Conservation (phyloP, 2,797 vertebrate species). For the Thripadectes ignobilis region DNA sequence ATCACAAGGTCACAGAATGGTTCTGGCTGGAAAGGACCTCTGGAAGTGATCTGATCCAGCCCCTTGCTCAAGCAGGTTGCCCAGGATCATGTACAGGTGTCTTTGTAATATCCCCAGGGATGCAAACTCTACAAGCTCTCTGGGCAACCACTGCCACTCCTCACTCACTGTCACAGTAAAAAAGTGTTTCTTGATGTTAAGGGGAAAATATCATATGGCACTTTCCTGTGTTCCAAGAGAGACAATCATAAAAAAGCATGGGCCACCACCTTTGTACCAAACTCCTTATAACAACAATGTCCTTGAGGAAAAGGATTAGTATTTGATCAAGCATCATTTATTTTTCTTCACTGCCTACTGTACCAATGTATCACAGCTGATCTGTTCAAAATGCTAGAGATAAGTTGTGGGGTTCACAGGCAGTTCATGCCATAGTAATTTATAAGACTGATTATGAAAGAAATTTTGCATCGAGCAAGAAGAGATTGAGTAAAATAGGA, state of each 20-base stretch:
- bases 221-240: neutral
- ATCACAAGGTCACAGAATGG: neutral
- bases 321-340: neutral
- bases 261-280: neutral
- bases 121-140: neutral
- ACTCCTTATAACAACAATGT: neutral
- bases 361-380: neutral
- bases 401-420: neutral
- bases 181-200: neutral
- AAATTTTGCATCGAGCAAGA: neutral
- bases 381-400: neutral
- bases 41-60: neutral
- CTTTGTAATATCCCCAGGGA: neutral
- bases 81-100: neutral
- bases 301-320: neutral
- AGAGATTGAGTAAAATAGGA: neutral
- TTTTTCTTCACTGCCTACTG: neutral
- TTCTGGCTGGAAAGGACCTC: neutral
- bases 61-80: neutral
- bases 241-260: neutral
- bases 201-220: neutral
- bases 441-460: slow-evolving; percentile 10
- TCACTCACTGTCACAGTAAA: neutral
- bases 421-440: slow-evolving; percentile 21
- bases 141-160: neutral